Base-by-base conservation (phyloP, 1,140 invertebrate species). In the Tetramorium simillimum region DNA sequence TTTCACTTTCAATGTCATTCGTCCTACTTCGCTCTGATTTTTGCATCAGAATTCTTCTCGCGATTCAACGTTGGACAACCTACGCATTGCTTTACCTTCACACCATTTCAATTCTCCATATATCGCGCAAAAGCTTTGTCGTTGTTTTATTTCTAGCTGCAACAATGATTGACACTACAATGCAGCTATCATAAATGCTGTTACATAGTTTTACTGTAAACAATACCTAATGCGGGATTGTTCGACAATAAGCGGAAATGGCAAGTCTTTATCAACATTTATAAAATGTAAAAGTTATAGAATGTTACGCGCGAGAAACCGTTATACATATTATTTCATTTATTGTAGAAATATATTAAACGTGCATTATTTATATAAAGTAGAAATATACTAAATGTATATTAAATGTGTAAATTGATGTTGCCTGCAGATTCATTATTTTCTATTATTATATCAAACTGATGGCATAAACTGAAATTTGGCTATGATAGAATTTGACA, bases 1-100 rank as follows among this genome's bases (percentile, higher is more conserved):
- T 90, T 90, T 40, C 72, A 28, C 33, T 37, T 21, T 43, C 58
- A 72, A 89, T 70, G 21, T 43, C 62, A 60, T 1, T 21, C n/a
- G 56, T 56, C 12, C 62, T 60, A 65, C 63, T 76, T 81, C 40
- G 56, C 80, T 60, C 51, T 63, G 62, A 43, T 56, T 81, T 70
- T 72, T 37, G 28, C 28, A 37, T 18, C 77, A 46, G 53, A 33
- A 49, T 60, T 46, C 21, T 60, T 84, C 43, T 72, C 16, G 24
- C 53, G 40, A 33, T n/a, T 18, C 37, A 51, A 51, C 18, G 2
- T 16, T 4, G 60, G 10, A 80, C 28, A 60, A 58, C 21, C 51
- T 0, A 58, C 67, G 67, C 37, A 4, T 46, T 28, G 24, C 18
- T 60, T 82, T 56, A 70, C 21, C 46, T 81, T 81, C 49, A 28